Percentiles rank a stretch among this genome's conserved stretches.
phyloP scores from a whole-genome alignment of 2,888 invertebrate species.

The Acheta domesticus region DNA sequence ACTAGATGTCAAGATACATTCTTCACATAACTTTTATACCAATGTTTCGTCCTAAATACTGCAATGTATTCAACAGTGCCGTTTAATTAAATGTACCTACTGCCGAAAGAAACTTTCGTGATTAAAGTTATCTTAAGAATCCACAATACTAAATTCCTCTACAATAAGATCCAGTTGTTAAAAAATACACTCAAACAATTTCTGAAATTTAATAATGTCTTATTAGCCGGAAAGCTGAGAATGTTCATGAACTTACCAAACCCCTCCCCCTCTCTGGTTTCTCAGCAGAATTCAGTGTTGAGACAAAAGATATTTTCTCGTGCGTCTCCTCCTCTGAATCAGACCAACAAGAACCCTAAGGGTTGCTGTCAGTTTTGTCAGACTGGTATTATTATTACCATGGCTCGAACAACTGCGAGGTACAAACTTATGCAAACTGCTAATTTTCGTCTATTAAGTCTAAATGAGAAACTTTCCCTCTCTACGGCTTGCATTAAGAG shows the following conservation, averaged over 20 bases:
- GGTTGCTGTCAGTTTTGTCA: neutral
- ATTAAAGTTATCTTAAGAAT: too few species aligned
- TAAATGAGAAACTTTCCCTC: neutral
- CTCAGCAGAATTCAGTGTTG: neutral
- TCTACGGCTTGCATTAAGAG: neutral
- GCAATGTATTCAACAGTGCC: too few species aligned
- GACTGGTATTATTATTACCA: neutral
- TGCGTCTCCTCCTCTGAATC: neutral
- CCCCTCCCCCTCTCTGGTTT: neutral
- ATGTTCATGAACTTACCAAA: slow-evolving; percentile 2
- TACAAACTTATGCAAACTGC: neutral
- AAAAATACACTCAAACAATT: neutral
- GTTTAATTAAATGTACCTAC: too few species aligned
- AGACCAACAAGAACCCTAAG: neutral
- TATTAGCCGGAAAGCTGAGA: neutral
- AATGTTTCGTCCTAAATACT: too few species aligned
- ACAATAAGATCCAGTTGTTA: neutral
- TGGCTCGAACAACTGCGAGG: neutral
- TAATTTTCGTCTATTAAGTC: neutral
- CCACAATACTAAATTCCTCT: neutral
- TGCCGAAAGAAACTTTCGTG: too few species aligned
- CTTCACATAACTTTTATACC: too few species aligned
- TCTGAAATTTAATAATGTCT: neutral
- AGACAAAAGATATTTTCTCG: neutral
- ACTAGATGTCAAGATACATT: too few species aligned